Conservation (phyloP, 2,113 vertebrate genomes). For the Anoplopoma fimbria region DNA sequence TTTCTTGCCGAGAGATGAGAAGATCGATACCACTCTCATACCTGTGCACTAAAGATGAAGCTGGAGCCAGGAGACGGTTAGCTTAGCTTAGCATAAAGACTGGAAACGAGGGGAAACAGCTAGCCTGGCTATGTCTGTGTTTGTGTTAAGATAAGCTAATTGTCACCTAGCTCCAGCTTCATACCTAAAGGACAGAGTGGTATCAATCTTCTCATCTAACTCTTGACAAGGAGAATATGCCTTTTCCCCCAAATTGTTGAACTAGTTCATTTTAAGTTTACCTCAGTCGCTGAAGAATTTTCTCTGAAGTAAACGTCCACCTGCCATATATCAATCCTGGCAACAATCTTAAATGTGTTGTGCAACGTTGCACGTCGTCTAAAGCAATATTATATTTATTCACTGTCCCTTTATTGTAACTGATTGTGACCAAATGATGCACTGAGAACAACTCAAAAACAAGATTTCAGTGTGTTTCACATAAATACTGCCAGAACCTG, state of each 20-base stretch:
- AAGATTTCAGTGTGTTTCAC: constrained; percentile 46
- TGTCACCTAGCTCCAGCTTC: background rate
- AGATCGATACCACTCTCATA: background rate
- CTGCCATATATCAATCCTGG: constrained; percentile 50
- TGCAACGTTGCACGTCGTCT: constrained; percentile 32
- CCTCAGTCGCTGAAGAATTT: constrained; percentile 27
- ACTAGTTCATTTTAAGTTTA: constrained; percentile 33
- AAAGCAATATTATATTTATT: constrained; percentile 68
- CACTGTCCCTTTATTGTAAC: constrained; percentile 39
- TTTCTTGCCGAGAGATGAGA: constrained; percentile 17
- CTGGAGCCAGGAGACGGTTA: background rate
- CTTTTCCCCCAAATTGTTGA: background rate
- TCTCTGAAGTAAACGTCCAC: constrained; percentile 30
- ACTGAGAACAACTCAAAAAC: constrained; percentile 53
- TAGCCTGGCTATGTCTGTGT: background rate
- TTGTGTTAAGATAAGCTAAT: background rate
- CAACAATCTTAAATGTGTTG: constrained; percentile 48
- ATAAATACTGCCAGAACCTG: constrained; percentile 72
- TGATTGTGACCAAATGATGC: constrained; percentile 77
- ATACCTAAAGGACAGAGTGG: background rate
- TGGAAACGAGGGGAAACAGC: background rate
- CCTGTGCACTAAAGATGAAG: background rate
- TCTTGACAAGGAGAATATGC: constrained; percentile 11
- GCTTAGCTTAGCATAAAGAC: constrained; percentile 20
- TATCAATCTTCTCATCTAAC: background rate